Evolutionary conservation across 2,888 invertebrate genomes (phyloP), one percentile per base, ranked within the genome.

Genomic region (Cryptophagus acutangulus): DNA sequence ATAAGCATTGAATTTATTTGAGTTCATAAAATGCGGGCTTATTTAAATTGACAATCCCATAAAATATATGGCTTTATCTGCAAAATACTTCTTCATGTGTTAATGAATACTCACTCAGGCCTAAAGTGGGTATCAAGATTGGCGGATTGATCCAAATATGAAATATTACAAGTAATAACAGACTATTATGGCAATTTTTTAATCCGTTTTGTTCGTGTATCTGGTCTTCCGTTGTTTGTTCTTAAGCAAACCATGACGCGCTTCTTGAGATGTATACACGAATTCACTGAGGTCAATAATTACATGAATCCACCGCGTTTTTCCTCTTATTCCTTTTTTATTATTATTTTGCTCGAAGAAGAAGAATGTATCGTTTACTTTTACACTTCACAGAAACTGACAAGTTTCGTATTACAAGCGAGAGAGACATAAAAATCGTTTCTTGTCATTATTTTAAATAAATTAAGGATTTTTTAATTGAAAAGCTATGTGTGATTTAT

Each of bases 161-260:
- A 62, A 62, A 62, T 63, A 65, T 65, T 62, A 59, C 61, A 57
- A 62, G 58, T 65, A 65, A 65, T 65, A 59, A 64, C 52, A 62
- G 58, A 54, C 53, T 48, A 55, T 63, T 59, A 56, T 48, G 41
- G 38, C 50, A 51, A 53, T 10, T 31, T 59, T 61, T 63, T 60
- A 58, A 61, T 61, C 58, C 58, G 56, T 60, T 62, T 50, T 52
- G 52, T 56, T 54, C 56, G 58, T 54, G 51, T 61, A 59, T 57
- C 53, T 58, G 49, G 55, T 58, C 60, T 65, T 66, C 66, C 66
- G 65, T 59, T 58, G 63, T 65, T 66, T 66, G 66, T 66, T 65
- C 61, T 51, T 52, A 55, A 52, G 57, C 61, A 62, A 60, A 63
- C 59, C 64, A 62, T 65, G 61, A 64, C 64, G 63, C 62, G 59